Conservation (phyloP, 2,797 vertebrate species). For the Oreochromis mossambicus region DNA sequence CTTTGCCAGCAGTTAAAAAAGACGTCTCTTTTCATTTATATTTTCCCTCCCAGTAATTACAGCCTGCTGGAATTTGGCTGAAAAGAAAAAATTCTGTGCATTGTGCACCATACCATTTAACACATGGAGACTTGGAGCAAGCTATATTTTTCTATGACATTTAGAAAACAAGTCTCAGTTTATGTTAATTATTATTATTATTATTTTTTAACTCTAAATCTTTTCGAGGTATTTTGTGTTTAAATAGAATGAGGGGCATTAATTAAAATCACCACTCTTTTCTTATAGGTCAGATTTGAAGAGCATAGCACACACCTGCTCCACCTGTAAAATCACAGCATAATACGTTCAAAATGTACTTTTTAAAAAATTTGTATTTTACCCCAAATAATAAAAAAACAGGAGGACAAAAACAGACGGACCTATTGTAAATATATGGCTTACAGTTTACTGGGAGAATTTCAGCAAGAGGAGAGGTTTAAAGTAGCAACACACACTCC, state of each 20-base stretch:
- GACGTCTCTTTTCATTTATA: constrained; percentile 27
- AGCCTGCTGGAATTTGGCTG: constrained; percentile 58
- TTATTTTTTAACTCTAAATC: background rate
- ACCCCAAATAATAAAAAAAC: background rate
- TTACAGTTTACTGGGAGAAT: background rate
- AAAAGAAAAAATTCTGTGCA: constrained; percentile 56
- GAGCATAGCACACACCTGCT: constrained; percentile 19
- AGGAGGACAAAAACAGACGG: background rate
- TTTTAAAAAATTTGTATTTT: background rate
- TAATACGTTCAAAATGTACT: background rate
- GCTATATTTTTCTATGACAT: constrained; percentile 1
- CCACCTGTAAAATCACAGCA: constrained; percentile 18
- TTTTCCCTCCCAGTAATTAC: constrained; percentile 51
- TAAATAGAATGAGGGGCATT: background rate
- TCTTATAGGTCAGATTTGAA: constrained; percentile 5
- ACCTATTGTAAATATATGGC: background rate
- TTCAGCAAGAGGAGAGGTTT: background rate
- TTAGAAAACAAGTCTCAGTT: constrained; percentile 1
- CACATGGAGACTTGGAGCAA: constrained; percentile 19
- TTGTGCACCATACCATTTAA: constrained; percentile 38
- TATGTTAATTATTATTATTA: background rate
- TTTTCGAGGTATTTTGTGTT: constrained; percentile 2
- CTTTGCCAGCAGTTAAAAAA: constrained; percentile 23
- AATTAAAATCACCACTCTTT: constrained; percentile 1
- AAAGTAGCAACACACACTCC: constrained; percentile 22